These are phyloP conservation scores for Papilio polytes DNA, from an alignment of 1,140 invertebrate genomes.

Conservation along the genomic window DNA sequence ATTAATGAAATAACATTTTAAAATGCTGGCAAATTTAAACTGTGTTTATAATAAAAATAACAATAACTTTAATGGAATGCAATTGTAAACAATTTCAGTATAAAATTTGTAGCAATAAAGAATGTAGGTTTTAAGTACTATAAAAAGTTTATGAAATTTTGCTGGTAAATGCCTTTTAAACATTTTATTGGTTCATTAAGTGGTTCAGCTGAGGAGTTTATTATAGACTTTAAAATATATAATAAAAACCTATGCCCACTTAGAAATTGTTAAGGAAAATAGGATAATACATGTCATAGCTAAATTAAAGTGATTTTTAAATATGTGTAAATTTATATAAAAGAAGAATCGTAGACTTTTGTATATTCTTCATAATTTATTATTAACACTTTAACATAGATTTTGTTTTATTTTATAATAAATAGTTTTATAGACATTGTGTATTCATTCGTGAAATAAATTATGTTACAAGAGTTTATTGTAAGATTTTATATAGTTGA, in stretches of 20 bases:
- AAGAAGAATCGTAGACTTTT: neutral
- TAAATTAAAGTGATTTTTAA: neutral
- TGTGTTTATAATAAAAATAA: neutral
- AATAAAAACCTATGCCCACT: too few relatives aligned
- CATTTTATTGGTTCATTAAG: neutral
- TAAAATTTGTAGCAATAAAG: neutral
- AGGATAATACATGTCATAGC: neutral
- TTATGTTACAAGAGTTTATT: neutral
- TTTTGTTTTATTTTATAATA: constrained; percentile 6
- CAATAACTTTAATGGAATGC: neutral
- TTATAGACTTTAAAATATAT: neutral
- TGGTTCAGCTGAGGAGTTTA: neutral
- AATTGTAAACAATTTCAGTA: neutral
- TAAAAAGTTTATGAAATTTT: neutral
- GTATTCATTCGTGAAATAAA: neutral
- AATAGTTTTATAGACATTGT: constrained; percentile 4
- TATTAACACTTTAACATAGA: neutral
- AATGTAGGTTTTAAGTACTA: neutral
- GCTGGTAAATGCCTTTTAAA: too few relatives aligned
- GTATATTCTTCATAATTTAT: constrained; percentile 22
- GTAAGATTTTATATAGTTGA: neutral
- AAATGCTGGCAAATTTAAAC: too few relatives aligned
- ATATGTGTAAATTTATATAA: neutral
- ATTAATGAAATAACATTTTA: too few relatives aligned
- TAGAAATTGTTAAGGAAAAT: neutral